Percentiles rank a stretch among this genome's conserved stretches.
phyloP scores from a whole-genome alignment of 2,888 invertebrate species.

The Cephus pulcher region DNA sequence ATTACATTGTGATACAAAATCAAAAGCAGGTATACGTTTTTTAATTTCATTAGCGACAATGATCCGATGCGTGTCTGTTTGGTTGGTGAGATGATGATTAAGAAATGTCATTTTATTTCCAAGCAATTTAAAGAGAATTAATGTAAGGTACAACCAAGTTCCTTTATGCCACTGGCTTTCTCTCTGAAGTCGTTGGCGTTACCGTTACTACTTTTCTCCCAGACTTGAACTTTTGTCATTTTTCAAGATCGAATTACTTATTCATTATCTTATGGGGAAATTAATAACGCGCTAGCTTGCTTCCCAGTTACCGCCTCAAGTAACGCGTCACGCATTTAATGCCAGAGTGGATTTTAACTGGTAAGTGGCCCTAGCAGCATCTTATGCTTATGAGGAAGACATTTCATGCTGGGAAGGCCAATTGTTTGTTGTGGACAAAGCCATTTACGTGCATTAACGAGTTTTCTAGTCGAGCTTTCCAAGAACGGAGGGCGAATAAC shows the following conservation, averaged over 20 bases:
- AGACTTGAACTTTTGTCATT: not conserved
- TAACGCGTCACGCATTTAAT: not conserved
- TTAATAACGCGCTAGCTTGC: not conserved
- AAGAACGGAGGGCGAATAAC: not conserved
- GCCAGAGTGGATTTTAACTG: not conserved
- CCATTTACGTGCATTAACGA: not conserved
- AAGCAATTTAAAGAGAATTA: too few relatives aligned
- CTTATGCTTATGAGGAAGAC: not conserved
- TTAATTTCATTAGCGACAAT: not conserved
- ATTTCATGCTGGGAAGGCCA: not conserved
- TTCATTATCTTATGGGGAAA: not conserved
- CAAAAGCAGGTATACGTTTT: not conserved
- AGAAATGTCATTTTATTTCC: not conserved
- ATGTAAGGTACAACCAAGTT: not conserved
- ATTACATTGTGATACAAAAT: not conserved
- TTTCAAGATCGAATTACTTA: not conserved
- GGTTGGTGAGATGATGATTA: not conserved
- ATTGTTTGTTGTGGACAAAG: not conserved
- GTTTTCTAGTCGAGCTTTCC: not conserved
- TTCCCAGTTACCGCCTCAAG: not conserved
- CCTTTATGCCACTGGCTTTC: not conserved
- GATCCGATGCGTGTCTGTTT: not conserved
- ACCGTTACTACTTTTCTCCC: not conserved
- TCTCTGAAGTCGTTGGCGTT: not conserved
- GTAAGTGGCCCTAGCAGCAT: not conserved